These are phyloP conservation scores for Eidolon helvum DNA, from an alignment of 2,113 vertebrate species.

Conservation along the genomic window DNA sequence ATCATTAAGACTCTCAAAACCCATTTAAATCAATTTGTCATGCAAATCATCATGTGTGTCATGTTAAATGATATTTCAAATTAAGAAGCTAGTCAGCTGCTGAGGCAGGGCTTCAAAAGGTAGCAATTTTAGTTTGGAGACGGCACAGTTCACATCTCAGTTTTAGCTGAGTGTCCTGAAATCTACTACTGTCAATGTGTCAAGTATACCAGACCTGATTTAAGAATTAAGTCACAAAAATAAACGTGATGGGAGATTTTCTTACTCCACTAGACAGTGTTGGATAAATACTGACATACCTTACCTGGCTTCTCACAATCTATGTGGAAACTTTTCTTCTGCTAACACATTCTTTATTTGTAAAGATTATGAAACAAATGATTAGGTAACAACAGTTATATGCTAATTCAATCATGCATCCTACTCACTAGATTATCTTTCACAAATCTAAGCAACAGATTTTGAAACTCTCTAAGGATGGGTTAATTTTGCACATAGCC, in stretches of 20 bases:
- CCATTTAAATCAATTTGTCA: slow-evolving; percentile 17
- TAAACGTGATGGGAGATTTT: not conserved
- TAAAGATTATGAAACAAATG: slow-evolving; percentile 28
- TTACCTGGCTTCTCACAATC: not conserved
- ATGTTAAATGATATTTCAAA: slow-evolving; percentile 10
- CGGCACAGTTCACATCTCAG: not conserved
- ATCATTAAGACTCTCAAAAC: slow-evolving; percentile 37
- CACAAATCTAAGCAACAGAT: not conserved
- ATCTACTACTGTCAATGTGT: not conserved
- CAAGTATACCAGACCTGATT: not conserved
- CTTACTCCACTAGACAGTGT: not conserved
- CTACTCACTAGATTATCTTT: not conserved
- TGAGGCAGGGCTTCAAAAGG: not conserved
- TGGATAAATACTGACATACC: not conserved
- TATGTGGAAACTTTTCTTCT: not conserved
- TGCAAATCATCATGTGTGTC: not conserved
- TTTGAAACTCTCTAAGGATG: not conserved
- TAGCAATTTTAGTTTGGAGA: not conserved
- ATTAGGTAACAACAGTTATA: not conserved
- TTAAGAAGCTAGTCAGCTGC: not conserved
- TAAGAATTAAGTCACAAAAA: slow-evolving; percentile 12
- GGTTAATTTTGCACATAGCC: not conserved
- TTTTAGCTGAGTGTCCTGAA: not conserved
- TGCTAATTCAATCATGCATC: not conserved
- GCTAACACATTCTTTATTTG: not conserved